Conservation (phyloP, 1,140 invertebrate species). For the Pachyrhynchus sulphureomaculatus region DNA sequence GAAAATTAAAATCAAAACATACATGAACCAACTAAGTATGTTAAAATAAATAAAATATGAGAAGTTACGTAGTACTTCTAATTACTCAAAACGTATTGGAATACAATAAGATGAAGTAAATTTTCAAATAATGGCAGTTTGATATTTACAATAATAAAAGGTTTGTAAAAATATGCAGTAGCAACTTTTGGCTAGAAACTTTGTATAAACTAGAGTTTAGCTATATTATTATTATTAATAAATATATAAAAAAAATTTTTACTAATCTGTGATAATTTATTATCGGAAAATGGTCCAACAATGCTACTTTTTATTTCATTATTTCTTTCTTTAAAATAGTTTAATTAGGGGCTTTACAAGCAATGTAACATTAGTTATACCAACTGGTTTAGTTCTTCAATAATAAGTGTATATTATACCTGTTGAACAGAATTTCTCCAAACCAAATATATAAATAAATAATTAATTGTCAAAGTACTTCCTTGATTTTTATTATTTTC, state of each 20-base stretch:
- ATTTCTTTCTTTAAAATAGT: constrained; percentile 1
- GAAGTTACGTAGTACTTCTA: too few relatives aligned
- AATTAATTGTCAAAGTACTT: constrained; percentile 8
- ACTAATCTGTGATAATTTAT: constrained; percentile 28
- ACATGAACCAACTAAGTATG: too few relatives aligned
- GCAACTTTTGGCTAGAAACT: too few relatives aligned
- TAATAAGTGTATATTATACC: background rate
- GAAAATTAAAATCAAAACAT: too few relatives aligned
- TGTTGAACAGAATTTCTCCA: constrained; percentile 5
- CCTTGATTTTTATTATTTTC: constrained; percentile 21
- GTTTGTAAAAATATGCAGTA: too few relatives aligned
- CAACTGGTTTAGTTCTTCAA: background rate
- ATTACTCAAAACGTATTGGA: too few relatives aligned
- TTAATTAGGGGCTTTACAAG: background rate
- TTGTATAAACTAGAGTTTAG: too few relatives aligned
- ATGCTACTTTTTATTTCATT: background rate
- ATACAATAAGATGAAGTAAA: too few relatives aligned
- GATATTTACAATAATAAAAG: too few relatives aligned
- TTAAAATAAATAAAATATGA: too few relatives aligned
- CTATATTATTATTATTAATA: too few relatives aligned
- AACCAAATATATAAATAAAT: background rate
- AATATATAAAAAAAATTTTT: background rate
- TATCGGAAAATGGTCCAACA: constrained; percentile 16
- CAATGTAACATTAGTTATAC: background rate
- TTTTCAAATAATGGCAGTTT: too few relatives aligned